Conservation (phyloP, 2,797 vertebrate species). For the Tapera naevia region DNA sequence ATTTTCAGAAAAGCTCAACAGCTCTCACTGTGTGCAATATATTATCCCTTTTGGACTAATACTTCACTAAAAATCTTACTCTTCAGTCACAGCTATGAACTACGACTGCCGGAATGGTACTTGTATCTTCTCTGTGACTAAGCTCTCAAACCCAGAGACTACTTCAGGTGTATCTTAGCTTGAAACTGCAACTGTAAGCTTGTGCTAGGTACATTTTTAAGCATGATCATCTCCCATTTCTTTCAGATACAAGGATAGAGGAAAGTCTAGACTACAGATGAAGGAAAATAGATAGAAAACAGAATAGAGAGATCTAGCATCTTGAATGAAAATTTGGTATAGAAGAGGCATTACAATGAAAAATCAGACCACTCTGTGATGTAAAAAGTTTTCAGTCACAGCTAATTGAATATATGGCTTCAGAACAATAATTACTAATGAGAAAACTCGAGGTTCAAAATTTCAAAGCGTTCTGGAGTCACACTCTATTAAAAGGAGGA, state of each 20-base stretch:
- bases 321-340: not conserved
- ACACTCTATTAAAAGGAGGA: not conserved
- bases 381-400: not conserved
- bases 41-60: not conserved
- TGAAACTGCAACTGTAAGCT: not conserved
- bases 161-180: not conserved
- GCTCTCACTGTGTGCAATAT: not conserved
- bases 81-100: not conserved
- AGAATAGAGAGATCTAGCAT: not conserved
- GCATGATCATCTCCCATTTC: not conserved
- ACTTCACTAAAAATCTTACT: not conserved
- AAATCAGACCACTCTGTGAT: not conserved
- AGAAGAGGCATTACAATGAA: not conserved
- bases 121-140: not conserved
- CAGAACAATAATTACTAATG: not conserved
- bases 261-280: not conserved
- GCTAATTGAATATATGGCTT: not conserved
- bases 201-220: not conserved
- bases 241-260: not conserved
- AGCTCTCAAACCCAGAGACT: not conserved
- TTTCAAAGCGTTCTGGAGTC: not conserved
- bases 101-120: fast-evolving
- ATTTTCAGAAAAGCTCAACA: not conserved
- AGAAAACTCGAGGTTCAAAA: not conserved
- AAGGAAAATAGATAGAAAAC: not conserved